phyloP scores from a whole-genome alignment of 2,113 vertebrate species.

The Melospiza melodia region DNA sequence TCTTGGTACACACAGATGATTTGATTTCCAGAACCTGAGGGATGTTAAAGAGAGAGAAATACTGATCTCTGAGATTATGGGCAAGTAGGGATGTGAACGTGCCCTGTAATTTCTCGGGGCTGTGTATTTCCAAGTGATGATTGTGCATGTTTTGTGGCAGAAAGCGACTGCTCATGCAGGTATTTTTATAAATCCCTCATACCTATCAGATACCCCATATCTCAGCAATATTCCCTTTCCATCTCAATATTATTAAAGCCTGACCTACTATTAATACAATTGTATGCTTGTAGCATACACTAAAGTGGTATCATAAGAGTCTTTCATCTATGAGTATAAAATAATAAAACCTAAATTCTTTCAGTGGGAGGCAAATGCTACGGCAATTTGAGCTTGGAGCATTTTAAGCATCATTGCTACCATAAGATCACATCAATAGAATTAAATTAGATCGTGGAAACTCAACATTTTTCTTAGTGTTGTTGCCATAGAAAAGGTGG shows the following conservation, averaged over 20 bases:
- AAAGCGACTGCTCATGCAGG: not conserved
- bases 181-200: not conserved
- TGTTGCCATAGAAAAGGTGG: slow-evolving; percentile 66
- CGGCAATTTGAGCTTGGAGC: slow-evolving; percentile 7
- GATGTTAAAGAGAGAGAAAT: not conserved
- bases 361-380: slow-evolving; percentile 33
- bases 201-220: not conserved
- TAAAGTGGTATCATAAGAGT: not conserved
- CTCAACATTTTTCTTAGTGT: slow-evolving; percentile 48
- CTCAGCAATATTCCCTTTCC: not conserved
- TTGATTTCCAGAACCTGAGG: not conserved
- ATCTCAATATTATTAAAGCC: not conserved
- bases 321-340: slow-evolving; percentile 9
- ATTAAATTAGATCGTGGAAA: slow-evolving; percentile 32
- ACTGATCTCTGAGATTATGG: not conserved
- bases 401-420: slow-evolving; percentile 35
- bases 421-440: slow-evolving; percentile 22
- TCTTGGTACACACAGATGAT: not conserved
- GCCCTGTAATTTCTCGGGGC: not conserved
- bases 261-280: not conserved
- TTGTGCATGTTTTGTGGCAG: not conserved
- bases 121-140: not conserved
- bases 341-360: slow-evolving; percentile 4
- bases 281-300: not conserved
- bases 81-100: not conserved